These are phyloP conservation scores for Agonopterix heracliana DNA, from an alignment of 2,888 invertebrate genomes.

Conservation along the genomic window DNA sequence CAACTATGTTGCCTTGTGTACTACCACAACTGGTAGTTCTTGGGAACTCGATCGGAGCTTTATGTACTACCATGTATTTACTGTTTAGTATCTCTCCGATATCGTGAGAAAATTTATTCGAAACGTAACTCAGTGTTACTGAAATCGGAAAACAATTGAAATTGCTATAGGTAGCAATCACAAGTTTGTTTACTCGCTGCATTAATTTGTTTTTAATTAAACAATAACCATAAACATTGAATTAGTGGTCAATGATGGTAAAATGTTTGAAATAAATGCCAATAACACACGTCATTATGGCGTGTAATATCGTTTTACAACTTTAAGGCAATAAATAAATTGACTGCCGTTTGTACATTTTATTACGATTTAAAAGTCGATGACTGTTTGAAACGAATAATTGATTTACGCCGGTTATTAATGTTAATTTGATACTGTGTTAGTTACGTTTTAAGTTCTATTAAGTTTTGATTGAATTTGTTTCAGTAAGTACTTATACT, in stretches of 20 bases:
- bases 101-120: conserved; percentile 31
- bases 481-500: not conserved
- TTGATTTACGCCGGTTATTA: conserved; percentile 70
- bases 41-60: not conserved
- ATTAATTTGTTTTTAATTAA: conserved; percentile 60
- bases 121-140: not conserved
- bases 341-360: conserved; percentile 73
- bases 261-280: conserved; percentile 68
- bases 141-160: no score
- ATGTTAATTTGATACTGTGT: conserved; percentile 47
- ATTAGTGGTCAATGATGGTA: conserved; percentile 64
- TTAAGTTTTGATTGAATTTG: not conserved
- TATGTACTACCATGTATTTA: no score
- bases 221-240: conserved; percentile 62
- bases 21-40: conserved; percentile 13
- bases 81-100: no score
- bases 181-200: not conserved
- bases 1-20: conserved; percentile 52
- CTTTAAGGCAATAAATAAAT: conserved; percentile 73
- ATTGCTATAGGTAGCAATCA: no score
- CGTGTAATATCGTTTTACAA: conserved; percentile 74
- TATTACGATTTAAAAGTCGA: conserved; percentile 75
- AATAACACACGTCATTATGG: conserved; percentile 72
- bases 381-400: conserved; percentile 69
- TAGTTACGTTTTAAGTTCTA: not conserved